Base-by-base conservation (phyloP, 2,113 vertebrate species). In the Melanostigma gelatinosum region DNA sequence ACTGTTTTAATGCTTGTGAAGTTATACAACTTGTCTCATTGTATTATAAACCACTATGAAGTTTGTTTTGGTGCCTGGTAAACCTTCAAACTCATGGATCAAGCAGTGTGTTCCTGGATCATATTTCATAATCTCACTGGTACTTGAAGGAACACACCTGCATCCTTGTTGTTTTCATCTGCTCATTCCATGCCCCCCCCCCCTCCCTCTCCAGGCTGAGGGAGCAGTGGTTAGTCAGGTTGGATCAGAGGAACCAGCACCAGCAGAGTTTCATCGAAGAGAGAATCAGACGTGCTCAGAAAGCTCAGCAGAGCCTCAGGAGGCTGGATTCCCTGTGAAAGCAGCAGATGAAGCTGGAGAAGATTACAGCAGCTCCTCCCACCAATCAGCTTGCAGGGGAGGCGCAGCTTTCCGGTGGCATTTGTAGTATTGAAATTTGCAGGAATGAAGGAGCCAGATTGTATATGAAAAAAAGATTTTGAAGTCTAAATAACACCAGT, bases 261-360 rank as follows among this genome's bases (percentile, higher is more conserved):
- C 88, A 88, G 58, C 61, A 89, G 75, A 80, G 75, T 48, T 91
- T 91, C 64, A 85, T 80, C 0, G 85, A 91, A 69, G 89, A 91
- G 38, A 75, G 82, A 71, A 58, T 70, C 36, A 87, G 48, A 66
- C 76, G 75, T 72, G 68, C 50, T 50, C 73, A 86, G 78, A 86
- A 78, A 57, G 62, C 72, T 58, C 86, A 82, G 71, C 79, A 80
- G 75, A 65, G 15, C 40, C 50, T 75, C 63, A 9, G 32, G 58
- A 80, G 57, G 15, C 8, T 63, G 0, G 8, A 71, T 18, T 79
- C 68, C 7, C 16, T 60, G 20, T 85, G 34, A 79, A 66, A 48
- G 8, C 62, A 40, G 16, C 52, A 40, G 9, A 64, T 61, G 2
- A 9, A 8, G 24, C 40, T 5, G 24, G 20, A 70, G 22, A 48